Conservation (phyloP, 2,888 invertebrate species). For the Didymodactylos carnosus region DNA sequence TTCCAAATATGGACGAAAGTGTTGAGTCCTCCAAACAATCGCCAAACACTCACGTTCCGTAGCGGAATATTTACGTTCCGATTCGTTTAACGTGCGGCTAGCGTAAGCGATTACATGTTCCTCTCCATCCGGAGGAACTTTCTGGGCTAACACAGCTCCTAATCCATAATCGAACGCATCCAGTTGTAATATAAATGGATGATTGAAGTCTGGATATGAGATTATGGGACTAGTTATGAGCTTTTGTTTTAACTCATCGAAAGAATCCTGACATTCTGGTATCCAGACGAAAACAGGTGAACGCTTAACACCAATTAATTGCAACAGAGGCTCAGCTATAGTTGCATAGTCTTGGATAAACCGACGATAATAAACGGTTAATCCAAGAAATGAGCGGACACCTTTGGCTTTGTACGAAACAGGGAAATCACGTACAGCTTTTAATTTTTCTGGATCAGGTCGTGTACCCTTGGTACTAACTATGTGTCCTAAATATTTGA, state of each 20-base stretch:
- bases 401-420: neutral
- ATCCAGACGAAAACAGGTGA: too few species aligned
- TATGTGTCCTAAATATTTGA: neutral
- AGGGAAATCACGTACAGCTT: neutral
- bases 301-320: neutral
- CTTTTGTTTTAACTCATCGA: neutral
- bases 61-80: neutral
- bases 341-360: neutral
- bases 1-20: neutral
- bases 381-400: neutral
- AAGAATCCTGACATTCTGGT: neutral
- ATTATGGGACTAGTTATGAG: neutral
- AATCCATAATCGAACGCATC: neutral
- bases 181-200: neutral
- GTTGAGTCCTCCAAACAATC: neutral
- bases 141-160: neutral
- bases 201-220: neutral
- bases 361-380: neutral
- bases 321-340: too few species aligned
- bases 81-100: neutral
- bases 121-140: neutral
- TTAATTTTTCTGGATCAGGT: neutral
- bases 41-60: neutral
- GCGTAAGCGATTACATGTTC: neutral
- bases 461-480: neutral